Percentiles rank a stretch among this genome's conserved stretches.
Evolutionary conservation across 2,113 vertebrate species (phyloP).

Genomic region (Zootoca vivipara): DNA sequence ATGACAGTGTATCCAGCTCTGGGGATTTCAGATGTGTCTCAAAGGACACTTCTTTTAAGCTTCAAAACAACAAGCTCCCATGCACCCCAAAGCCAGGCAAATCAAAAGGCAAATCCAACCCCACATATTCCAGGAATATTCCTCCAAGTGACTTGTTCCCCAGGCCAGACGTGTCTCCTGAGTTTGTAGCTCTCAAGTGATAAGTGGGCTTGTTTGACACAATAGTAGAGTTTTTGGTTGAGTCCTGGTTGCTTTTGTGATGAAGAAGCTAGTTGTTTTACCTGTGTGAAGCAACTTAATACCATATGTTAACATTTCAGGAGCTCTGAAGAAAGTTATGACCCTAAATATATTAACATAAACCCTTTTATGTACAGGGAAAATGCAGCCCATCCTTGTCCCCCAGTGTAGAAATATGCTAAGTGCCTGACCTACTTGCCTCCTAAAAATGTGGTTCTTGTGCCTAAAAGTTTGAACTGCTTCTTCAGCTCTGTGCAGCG

Average conservation of each 20-base stretch:
- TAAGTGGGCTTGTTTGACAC: not conserved
- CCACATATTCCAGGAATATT: not conserved
- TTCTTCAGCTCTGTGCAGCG: not conserved
- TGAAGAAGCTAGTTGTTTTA: not conserved
- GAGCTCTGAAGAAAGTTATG: not conserved
- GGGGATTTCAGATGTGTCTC: not conserved
- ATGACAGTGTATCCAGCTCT: not conserved
- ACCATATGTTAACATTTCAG: not conserved
- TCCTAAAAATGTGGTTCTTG: not conserved
- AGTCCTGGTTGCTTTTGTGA: not conserved
- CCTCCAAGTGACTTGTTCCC: not conserved
- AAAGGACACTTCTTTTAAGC: not conserved
- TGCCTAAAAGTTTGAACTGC: not conserved
- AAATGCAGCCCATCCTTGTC: not conserved
- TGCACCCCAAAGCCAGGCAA: not conserved
- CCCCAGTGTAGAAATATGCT: not conserved
- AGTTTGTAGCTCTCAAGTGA: not conserved
- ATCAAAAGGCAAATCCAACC: not conserved
- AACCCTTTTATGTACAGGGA: not conserved
- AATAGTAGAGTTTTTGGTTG: not conserved
- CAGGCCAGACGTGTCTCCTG: no score
- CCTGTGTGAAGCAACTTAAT: not conserved
- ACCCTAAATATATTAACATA: not conserved
- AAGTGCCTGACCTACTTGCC: not conserved
- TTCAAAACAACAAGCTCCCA: not conserved